Evolutionary conservation across 2,113 vertebrate species (phyloP).

Genomic region (Motacilla tschutschensis): DNA sequence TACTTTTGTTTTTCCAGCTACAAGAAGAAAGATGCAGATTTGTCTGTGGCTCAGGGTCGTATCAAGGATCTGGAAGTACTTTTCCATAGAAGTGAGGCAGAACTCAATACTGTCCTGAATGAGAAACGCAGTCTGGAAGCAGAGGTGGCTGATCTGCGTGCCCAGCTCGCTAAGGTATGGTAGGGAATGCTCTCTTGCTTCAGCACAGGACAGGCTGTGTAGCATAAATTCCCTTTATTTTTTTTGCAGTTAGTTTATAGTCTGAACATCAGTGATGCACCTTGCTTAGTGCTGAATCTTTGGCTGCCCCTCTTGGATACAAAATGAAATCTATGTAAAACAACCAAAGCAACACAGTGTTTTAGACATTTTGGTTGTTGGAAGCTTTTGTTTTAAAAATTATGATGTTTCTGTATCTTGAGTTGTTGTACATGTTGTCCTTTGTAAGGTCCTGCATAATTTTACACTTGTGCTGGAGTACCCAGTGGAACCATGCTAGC

Average conservation of each 20-base stretch:
- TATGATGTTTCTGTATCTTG: not conserved
- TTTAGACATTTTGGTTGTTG: not conserved
- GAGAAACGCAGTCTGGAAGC: conserved; percentile 81
- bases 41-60: conserved; percentile 80
- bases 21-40: conserved; percentile 89
- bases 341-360: not conserved
- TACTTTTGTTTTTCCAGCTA: conserved; percentile 70
- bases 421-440: not conserved
- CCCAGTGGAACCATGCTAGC: not conserved
- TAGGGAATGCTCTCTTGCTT: not conserved
- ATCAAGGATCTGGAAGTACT: conserved; percentile 85
- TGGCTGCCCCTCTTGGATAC: not conserved
- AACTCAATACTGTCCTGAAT: conserved; percentile 82
- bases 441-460: not conserved
- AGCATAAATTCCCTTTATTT: not conserved
- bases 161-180: conserved; percentile 86
- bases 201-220: not conserved
- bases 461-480: not conserved
- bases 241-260: not conserved
- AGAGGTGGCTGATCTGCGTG: conserved; percentile 82
- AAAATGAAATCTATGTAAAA: not conserved
- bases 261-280: not conserved
- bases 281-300: not conserved
- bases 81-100: conserved; percentile 85
- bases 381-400: not conserved